phyloP scores from a whole-genome alignment of 1,140 invertebrate species.

The Neoseiulus cucumeris region DNA sequence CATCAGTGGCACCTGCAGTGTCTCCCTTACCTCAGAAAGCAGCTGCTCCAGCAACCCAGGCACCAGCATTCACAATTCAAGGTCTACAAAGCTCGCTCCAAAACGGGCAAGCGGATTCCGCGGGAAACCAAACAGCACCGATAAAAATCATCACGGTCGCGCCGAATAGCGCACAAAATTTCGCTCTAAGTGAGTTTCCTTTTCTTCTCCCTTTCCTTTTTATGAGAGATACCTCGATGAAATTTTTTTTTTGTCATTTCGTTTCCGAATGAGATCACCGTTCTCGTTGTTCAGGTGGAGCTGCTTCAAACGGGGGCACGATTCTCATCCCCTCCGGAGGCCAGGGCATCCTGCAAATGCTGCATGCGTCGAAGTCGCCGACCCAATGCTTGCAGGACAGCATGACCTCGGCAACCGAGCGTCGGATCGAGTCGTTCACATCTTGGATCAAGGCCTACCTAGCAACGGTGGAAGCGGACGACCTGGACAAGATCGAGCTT shows the following conservation, averaged over 20 bases:
- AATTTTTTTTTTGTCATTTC: no score
- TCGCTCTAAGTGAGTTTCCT: no score
- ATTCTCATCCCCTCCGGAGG: constrained; percentile 4
- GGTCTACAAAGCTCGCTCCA: not conserved
- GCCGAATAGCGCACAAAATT: no score
- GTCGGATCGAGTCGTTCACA: not conserved
- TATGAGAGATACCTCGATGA: no score
- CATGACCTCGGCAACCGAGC: not conserved
- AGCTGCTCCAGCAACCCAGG: not conserved
- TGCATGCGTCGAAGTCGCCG: not conserved
- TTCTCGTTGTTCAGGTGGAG: not conserved
- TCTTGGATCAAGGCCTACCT: constrained; percentile 9
- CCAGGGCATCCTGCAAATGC: not conserved
- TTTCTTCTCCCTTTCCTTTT: no score
- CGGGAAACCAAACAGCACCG: not conserved
- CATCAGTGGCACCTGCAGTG: not conserved
- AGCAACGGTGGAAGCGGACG: not conserved
- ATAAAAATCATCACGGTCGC: constrained; percentile 1
- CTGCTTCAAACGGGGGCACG: not conserved
- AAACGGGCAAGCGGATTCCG: not conserved
- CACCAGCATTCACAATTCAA: not conserved
- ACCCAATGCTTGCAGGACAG: not conserved
- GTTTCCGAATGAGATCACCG: no score
- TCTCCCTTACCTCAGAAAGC: not conserved
- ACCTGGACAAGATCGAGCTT: constrained; percentile 2